Percentiles rank a stretch among this genome's conserved stretches.
These are phyloP conservation scores for Uropetala carovei DNA, from an alignment of 2,888 invertebrate genomes.

Conservation along the genomic window DNA sequence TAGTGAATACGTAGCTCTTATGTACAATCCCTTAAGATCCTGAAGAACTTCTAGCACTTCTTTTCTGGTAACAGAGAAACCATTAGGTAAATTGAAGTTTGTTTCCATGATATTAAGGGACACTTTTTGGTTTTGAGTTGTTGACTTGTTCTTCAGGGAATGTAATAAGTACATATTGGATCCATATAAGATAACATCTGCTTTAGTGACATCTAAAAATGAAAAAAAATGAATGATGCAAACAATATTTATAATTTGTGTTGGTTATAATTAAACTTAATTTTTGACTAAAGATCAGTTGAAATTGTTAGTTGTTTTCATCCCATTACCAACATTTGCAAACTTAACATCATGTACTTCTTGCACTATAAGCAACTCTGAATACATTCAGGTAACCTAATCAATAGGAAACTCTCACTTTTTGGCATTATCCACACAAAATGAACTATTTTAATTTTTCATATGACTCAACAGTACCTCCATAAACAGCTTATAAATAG, in stretches of 20 bases:
- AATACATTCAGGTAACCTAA: too few species aligned
- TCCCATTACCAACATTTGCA: too few species aligned
- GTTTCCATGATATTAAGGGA: constrained; percentile 85
- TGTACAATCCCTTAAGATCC: constrained; percentile 87
- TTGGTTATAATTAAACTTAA: too few species aligned
- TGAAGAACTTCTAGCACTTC: constrained; percentile 93
- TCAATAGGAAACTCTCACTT: too few species aligned
- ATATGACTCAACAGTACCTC: too few species aligned
- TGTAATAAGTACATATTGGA: constrained; percentile 84
- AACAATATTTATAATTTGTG: background rate
- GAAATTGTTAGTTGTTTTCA: too few species aligned
- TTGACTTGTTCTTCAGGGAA: constrained; percentile 88
- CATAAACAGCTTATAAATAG: too few species aligned
- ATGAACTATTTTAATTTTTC: too few species aligned
- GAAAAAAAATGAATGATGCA: background rate
- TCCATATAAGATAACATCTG: constrained; percentile 89
- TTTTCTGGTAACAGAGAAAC: constrained; percentile 84
- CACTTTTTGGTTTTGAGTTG: constrained; percentile 82
- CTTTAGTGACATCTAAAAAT: constrained; percentile 74
- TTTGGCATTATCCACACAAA: too few species aligned
- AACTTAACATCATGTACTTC: too few species aligned
- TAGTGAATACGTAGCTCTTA: constrained; percentile 92
- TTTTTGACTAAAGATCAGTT: too few species aligned
- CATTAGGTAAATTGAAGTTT: constrained; percentile 84
- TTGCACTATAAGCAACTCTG: too few species aligned